A percentile compares a stretch with the other conserved stretches of the same genome.
Evolutionary conservation across 2,888 invertebrate species (phyloP).

Genomic region (Drosophila kanekoi): DNA sequence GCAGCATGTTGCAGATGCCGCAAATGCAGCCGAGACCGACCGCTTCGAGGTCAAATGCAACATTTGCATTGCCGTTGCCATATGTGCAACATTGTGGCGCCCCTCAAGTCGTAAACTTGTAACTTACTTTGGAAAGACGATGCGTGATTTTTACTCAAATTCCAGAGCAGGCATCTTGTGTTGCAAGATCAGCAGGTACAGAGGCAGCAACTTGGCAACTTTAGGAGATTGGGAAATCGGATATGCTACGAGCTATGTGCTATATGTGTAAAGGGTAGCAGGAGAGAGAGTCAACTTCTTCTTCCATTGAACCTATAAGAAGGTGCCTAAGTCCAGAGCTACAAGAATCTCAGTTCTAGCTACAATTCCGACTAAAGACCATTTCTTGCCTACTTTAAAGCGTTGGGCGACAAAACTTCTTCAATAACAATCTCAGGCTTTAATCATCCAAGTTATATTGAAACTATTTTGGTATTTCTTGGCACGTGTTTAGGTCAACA

Average conservation of each 20-base stretch:
- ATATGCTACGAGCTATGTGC: no score
- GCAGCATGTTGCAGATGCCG: constrained; percentile 30
- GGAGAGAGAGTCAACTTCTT: no score
- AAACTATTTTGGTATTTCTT: constrained; percentile 18
- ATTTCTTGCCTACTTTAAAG: constrained; percentile 12
- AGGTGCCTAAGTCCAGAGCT: no score
- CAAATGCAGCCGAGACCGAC: constrained; percentile 13
- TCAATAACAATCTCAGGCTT: not conserved
- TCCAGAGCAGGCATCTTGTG: constrained; percentile 10
- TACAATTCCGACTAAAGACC: not conserved
- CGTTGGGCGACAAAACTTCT: not conserved
- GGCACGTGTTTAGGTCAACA: constrained; percentile 15
- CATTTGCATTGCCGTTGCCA: constrained; percentile 38
- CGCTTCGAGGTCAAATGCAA: constrained; percentile 55
- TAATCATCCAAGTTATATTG: not conserved
- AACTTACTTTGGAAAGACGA: constrained; percentile 46
- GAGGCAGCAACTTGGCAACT: not conserved
- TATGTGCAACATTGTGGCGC: constrained; percentile 74
- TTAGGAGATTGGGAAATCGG: no score
- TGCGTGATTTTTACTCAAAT: constrained; percentile 73
- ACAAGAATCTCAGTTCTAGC: no score
- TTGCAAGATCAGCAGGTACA: constrained; percentile 38
- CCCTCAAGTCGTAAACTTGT: constrained; percentile 58
- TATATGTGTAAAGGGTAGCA: no score
- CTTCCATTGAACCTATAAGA: no score